These are phyloP conservation scores for Reticulitermes speratus DNA, from an alignment of 1,140 invertebrate genomes.

Conservation along the genomic window DNA sequence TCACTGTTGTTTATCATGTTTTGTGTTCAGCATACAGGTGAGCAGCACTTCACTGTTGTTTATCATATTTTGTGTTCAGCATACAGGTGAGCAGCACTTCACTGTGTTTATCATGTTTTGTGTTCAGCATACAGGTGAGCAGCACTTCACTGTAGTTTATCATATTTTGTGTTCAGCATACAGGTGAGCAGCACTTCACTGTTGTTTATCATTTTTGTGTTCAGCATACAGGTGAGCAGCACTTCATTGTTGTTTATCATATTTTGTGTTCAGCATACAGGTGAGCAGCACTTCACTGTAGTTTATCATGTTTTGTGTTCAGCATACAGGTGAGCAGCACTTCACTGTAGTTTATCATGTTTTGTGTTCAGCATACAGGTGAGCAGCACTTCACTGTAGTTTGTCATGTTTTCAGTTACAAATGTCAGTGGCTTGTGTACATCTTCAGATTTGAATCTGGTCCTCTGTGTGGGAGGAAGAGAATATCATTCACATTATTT, in stretches of 20 bases:
- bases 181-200: slow-evolving; percentile 55
- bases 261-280: slow-evolving; percentile 89
- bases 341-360: not conserved
- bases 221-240: slow-evolving; percentile 76
- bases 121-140: slow-evolving; percentile 85
- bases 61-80: slow-evolving; percentile 79
- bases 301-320: slow-evolving; percentile 70
- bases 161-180: slow-evolving; percentile 86
- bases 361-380: slow-evolving; percentile 90
- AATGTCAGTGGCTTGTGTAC: not conserved
- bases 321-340: slow-evolving; percentile 70
- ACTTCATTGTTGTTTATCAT: not conserved
- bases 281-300: slow-evolving; percentile 43
- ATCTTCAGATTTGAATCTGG: not conserved
- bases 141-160: not conserved
- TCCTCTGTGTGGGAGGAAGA: too few species aligned
- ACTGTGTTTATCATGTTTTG: slow-evolving; percentile 51
- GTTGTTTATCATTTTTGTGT: slow-evolving; percentile 70
- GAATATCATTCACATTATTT: too few species aligned
- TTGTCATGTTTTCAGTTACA: not conserved
- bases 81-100: slow-evolving; percentile 62
- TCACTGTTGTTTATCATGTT: slow-evolving; percentile 43
- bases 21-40: slow-evolving; percentile 88
- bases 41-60: not conserved
- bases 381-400: slow-evolving; percentile 23